Evolutionary conservation across 2,888 invertebrate genomes (phyloP), one percentile per base, ranked within the genome.

Genomic region (Tetrapedia diversipes): DNA sequence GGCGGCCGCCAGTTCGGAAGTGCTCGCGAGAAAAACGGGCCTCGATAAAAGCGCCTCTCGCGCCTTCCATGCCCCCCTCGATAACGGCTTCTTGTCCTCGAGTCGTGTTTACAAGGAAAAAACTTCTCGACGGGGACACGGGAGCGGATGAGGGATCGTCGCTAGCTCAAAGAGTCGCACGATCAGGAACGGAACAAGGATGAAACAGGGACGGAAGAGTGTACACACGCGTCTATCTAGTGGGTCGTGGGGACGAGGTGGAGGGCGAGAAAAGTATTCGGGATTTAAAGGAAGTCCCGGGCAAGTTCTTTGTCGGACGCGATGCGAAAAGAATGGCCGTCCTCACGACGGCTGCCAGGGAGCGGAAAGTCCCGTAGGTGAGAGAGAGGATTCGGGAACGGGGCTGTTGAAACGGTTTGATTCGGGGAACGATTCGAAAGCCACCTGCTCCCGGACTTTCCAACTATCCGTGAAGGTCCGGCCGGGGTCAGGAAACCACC

Each of bases 401-500:
- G 78, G 75, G 69, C 71, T 77, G 68, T 70, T 63, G 81, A 79
- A 79, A 66, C 74, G 78, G 78, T 83, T 77, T 73, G 75, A 68
- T 80, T 78, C 79, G 63, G 54, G 67, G 65, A 76, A 83, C 78
- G 85, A 82, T 79, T 83, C 79, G 72, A 80, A 83, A 85, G 84
- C 83, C 84, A 85, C 86, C 87, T 88, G 87, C 86, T 81, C 81
- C 77, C 82, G 34, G 85, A 87, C 88, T 88, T 87, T 87, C 86
- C 85, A 87, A 88, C 89, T 90, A 88, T 86, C 86, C 83, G 81
- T 77, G 76, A 85, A 87, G 87, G 88, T 88, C 85, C 82, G 77
- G 75, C 73, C 77, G 79, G 86, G 89, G 90, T 89, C 89, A 88
- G 83, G 83, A 86, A 86, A 86, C 88, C 87, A 85, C 87, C 81